A percentile compares a stretch with the other conserved stretches of the same genome.
Conservation (phyloP, 2,888 invertebrate genomes). For the Pseudeuparius sepicola region DNA sequence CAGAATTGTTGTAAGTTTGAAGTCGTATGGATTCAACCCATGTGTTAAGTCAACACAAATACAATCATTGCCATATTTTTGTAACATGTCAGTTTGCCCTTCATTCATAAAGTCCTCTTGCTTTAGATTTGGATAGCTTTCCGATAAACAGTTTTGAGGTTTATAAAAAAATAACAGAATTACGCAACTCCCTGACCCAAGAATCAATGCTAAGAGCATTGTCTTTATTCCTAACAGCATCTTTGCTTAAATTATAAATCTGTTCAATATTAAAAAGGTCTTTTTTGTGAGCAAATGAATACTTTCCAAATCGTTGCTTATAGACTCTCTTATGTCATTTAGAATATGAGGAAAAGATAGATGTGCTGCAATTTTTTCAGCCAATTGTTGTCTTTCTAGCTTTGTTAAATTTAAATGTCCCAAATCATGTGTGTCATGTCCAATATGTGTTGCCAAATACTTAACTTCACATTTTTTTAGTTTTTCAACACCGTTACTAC, state of each 20-base stretch:
- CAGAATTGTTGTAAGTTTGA: too few relatives aligned
- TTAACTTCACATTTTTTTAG: conserved; percentile 16
- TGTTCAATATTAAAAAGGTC: conserved; percentile 26
- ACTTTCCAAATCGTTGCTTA: conserved; percentile 18
- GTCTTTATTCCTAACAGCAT: conserved; percentile 10
- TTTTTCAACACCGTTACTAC: conserved; percentile 17
- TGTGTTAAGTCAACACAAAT: too few relatives aligned
- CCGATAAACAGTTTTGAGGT: too few relatives aligned
- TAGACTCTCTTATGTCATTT: conserved; percentile 20
- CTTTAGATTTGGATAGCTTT: too few relatives aligned
- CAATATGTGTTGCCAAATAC: conserved; percentile 24
- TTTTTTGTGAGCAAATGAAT: conserved; percentile 25
- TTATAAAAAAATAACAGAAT: too few relatives aligned
- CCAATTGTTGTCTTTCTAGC: conserved; percentile 21
- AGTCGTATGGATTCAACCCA: too few relatives aligned
- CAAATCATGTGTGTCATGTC: conserved; percentile 26
- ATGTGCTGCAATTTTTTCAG: conserved; percentile 25
- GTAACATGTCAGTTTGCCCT: too few relatives aligned
- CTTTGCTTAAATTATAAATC: conserved; percentile 19
- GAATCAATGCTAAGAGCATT: too few relatives aligned
- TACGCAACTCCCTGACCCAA: too few relatives aligned
- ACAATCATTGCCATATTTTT: too few relatives aligned
- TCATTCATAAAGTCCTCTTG: too few relatives aligned
- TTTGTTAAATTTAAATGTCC: conserved; percentile 21
- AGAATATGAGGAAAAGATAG: conserved; percentile 23